Evolutionary conservation across 2,797 vertebrate genomes (phyloP).

Genomic region (Poeciliopsis presidionis): DNA sequence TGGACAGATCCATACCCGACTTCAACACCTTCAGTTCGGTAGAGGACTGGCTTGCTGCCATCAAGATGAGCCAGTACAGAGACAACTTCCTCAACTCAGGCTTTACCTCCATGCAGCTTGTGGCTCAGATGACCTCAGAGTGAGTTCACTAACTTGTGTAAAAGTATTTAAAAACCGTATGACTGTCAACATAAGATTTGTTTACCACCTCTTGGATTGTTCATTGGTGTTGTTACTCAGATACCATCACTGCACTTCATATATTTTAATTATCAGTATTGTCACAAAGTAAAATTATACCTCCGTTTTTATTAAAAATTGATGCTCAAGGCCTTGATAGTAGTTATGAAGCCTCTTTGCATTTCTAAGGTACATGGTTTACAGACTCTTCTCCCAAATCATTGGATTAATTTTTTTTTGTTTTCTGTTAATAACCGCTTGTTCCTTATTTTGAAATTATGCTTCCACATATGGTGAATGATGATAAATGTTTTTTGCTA

Average conservation of each 20-base stretch:
- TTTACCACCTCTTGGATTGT: constrained; percentile 13
- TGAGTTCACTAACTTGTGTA: constrained; percentile 80
- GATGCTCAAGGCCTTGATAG: constrained; percentile 45
- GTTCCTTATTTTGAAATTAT: constrained; percentile 34
- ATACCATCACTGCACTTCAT: constrained; percentile 41
- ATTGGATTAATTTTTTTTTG: constrained; percentile 46
- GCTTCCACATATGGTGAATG: constrained; percentile 22
- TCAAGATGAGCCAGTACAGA: constrained; percentile 99
- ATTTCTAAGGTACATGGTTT: constrained; percentile 59
- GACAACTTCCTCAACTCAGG: constrained; percentile 97
- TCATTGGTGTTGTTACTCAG: constrained; percentile 33
- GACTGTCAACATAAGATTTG: constrained; percentile 35
- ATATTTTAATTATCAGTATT: constrained; percentile 59
- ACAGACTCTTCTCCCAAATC: constrained; percentile 39
- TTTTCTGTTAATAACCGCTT: constrained; percentile 39
- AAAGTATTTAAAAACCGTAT: constrained; percentile 30
- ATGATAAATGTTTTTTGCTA: neutral
- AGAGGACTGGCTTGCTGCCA: constrained; percentile 96
- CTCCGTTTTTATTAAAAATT: constrained; percentile 59
- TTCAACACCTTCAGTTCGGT: constrained; percentile 98
- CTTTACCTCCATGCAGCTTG: constrained; percentile 96
- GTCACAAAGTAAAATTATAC: constrained; percentile 50
- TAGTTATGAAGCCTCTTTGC: constrained; percentile 55
- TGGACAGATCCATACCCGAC: constrained; percentile 97
- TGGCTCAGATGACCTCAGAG: constrained; percentile 98